Evolutionary conservation across 2,888 invertebrate genomes (phyloP), one percentile per base, ranked within the genome.

Genomic region (Ochropleura leucogaster): DNA sequence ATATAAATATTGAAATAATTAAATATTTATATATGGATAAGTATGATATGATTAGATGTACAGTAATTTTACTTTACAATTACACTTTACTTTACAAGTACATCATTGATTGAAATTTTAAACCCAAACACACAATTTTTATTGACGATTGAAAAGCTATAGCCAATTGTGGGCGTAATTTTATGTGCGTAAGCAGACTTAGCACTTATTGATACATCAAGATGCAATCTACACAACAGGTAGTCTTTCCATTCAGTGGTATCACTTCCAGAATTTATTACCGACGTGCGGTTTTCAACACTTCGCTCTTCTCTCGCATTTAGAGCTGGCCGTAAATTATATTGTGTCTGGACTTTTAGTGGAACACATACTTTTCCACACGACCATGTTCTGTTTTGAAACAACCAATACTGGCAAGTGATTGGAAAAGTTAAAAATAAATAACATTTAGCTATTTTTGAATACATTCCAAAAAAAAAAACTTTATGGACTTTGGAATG

Each of bases 171-270:
- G 42, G 40, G n/a, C 46, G 55, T 67, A 18, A 67, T 78, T 20
- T 67, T 66, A 55, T 44, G n/a, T 7, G 55, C 51, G 12, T 59
- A 53, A 47, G 40, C 42, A 60, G 59, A 73, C 14, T 80, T 68
- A 74, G 12, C 74, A 73, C 60, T 62, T 47, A 60, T 65, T 65
- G 73, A 65, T 53, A 80, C 73, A 68, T 79, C 42, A 63, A 63
- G 12, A 57, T 3, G 40, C 44, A 51, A 78, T 68, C 14, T 44
- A 49, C 12, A 49, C 42, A 51, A 18, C 14, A 20, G 18, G 49
- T 46, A 74, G 65, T 57, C 20, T 16, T 42, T 20, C 40, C 20
- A 53, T 60, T 66, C 18, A 65, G 14, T 20, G 14, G 42, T 63
- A 74, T 55, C 44, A 71, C 65, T 57, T 72, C 20, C 18, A 68